Evolutionary conservation across 2,797 vertebrate species (phyloP).

Genomic region (Ctenochaetus hawaiiensis): DNA sequence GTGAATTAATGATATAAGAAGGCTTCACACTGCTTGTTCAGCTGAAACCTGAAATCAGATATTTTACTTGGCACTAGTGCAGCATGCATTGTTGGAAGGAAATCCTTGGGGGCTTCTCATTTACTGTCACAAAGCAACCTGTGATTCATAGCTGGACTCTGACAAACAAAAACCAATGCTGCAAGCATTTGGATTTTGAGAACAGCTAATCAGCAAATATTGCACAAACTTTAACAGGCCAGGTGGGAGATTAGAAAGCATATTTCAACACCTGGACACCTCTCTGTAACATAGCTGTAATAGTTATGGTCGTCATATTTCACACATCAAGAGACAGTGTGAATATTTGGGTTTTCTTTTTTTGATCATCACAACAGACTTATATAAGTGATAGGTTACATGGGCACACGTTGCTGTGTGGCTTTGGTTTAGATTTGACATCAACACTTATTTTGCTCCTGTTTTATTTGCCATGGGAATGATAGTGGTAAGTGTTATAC

Average conservation of each 20-base stretch:
- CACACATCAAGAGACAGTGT: slow-evolving; percentile 25
- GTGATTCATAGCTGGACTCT: slow-evolving; percentile 43
- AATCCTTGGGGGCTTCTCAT: slow-evolving; percentile 53
- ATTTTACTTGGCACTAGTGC: slow-evolving; percentile 36
- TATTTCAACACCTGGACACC: slow-evolving; percentile 32
- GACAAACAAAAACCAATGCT: slow-evolving; percentile 37
- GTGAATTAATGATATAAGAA: slow-evolving; percentile 27
- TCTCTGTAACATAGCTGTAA: slow-evolving; percentile 36
- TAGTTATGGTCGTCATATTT: slow-evolving; percentile 30
- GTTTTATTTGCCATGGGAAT: background rate
- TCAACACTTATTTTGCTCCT: background rate
- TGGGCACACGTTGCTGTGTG: background rate
- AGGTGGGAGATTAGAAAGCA: slow-evolving; percentile 25
- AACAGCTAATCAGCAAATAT: slow-evolving; percentile 51
- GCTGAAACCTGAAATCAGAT: slow-evolving; percentile 41
- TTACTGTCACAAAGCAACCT: slow-evolving; percentile 45
- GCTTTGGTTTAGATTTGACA: background rate
- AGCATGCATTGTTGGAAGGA: slow-evolving; percentile 26
- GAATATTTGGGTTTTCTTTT: background rate
- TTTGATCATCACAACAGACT: slow-evolving; percentile 9
- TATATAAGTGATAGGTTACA: background rate
- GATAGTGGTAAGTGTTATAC: background rate
- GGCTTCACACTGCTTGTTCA: slow-evolving; percentile 36
- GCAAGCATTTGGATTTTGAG: slow-evolving; percentile 37
- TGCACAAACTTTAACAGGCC: slow-evolving; percentile 40